Evolutionary conservation across 2,797 vertebrate genomes (phyloP).

Genomic region (Vespertilio murinus): DNA sequence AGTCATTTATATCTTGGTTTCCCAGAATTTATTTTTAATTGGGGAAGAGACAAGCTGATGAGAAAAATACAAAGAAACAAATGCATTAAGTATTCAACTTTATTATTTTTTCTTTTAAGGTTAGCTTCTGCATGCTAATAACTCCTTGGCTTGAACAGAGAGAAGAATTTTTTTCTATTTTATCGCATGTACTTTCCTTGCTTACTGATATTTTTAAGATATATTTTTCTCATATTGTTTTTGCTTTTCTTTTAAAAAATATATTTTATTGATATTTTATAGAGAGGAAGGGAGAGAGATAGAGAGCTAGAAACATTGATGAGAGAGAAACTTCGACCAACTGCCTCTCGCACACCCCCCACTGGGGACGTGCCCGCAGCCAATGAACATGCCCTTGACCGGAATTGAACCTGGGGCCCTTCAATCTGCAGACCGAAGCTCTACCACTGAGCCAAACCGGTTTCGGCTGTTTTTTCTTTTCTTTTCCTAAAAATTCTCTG

Average conservation of each 20-base stretch:
- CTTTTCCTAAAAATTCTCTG: neutral
- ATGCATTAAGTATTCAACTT: slow-evolving; percentile 7
- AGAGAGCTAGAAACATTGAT: too few species aligned
- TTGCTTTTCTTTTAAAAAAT: neutral
- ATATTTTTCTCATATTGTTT: neutral
- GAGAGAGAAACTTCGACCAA: too few species aligned
- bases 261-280: too few species aligned
- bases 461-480: neutral
- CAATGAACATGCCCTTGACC: too few species aligned
- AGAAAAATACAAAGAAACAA: slow-evolving; percentile 22
- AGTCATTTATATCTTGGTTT: neutral
- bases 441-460: too few species aligned
- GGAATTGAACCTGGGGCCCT: too few species aligned
- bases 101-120: neutral
- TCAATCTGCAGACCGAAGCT: too few species aligned
- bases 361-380: too few species aligned
- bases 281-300: too few species aligned
- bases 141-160: neutral
- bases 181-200: neutral
- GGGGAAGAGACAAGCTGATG: neutral
- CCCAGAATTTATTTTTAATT: neutral
- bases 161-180: neutral
- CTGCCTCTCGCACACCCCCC: too few species aligned
- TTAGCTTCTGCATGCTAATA: neutral
- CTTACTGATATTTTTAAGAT: neutral